Base-by-base conservation (phyloP, 2,888 invertebrate species). In the Drosophila greeni region DNA sequence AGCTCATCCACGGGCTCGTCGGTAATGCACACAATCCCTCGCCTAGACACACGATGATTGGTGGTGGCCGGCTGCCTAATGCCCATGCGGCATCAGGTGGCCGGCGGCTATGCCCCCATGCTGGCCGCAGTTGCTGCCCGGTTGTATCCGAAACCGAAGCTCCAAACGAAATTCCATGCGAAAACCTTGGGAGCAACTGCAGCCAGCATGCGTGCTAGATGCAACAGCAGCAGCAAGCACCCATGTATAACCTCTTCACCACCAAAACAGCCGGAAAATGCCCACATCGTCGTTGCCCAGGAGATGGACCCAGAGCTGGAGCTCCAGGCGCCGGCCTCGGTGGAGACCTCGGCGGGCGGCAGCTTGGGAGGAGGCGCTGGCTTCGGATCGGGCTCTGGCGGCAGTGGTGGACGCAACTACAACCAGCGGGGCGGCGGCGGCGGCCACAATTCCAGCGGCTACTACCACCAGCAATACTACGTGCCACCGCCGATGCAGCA, bases 41-140 rank as follows among this genome's bases (percentile, higher is more conserved):
- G 87, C 72, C 74, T 86, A 74, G 85, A 87, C 76, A 87, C 87
- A 86, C 87, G 86, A 86, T 86, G 86, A 86, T 81, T 86, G 84
- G 87, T 86, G 82, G 87, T 86, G 77, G 86, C 86, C 75, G 87
- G 87, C 79, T 86, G 87, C 80, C 87, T 87, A 72, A 85, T 86
- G 85, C 87, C 87, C 53, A 66, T 69, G 43, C 71, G 71, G 66
- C 84, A 76, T 69, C 82, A 82, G 76, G 79, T 78, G 73, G 84
- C 59, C 55, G 55, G 84, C 55, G 56, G 84, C 72, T 77, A 74
- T 68, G 73, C 69, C 58, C 71, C 68, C 75, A 77, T 77, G 84
- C 78, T 77, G 82, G 84, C 76, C 82, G 76, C 76, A 77, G 75
- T 77, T 83, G 76, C 81, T 56, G 53, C 79, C 60, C 62, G 45